Base-by-base conservation (phyloP, 1,140 invertebrate species). In the Habropoda laboriosa region DNA sequence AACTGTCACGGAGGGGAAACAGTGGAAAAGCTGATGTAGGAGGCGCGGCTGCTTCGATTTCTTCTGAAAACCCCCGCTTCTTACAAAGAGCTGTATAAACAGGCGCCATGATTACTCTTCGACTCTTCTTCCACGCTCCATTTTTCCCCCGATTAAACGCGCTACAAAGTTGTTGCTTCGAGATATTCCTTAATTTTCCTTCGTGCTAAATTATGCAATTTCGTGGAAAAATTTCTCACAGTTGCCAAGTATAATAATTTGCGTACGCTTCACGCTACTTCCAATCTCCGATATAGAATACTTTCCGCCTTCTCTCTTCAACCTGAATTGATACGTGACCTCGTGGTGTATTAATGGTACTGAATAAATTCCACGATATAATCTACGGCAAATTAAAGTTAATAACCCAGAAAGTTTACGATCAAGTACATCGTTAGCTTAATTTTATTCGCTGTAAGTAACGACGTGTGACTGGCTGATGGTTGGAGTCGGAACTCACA, bases 11-110 rank as follows among this genome's bases (percentile, higher is more conserved):
- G 68, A 80, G 74, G 81, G 81, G 63, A 87, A 60, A 57, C 75
- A 80, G 78, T 81, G 80, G 85, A 88, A 88, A 89, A 84, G 74
- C 81, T 89, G 89, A 90, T 89, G 85, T 88, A 90, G 83, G 71
- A 81, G 77, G 79, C 71, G 86, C 58, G 83, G 80, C 81, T 86
- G 87, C 80, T 73, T 79, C 80, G 79, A 83, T 88, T 89, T 85
- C 81, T 89, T 87, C 82, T 64, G 81, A 79, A 89, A 90, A 87
- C 87, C 86, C 89, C 61, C 72, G 64, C 51, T 67, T 76, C 51
- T 58, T 71, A 71, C 60, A 64, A 74, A 75, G 35, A 79, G 35
- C 13, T 47, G 70, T 70, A 66, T 75, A 84, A 84, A 75, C 42
- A 64, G 51, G n/a, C 67, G 53, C 38, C 67, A n/a, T n/a, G 63